A percentile compares a stretch with the other conserved stretches of the same genome.
These are phyloP conservation scores for Machimus rusticus DNA, from an alignment of 2,888 invertebrate species.

Conservation along the genomic window DNA sequence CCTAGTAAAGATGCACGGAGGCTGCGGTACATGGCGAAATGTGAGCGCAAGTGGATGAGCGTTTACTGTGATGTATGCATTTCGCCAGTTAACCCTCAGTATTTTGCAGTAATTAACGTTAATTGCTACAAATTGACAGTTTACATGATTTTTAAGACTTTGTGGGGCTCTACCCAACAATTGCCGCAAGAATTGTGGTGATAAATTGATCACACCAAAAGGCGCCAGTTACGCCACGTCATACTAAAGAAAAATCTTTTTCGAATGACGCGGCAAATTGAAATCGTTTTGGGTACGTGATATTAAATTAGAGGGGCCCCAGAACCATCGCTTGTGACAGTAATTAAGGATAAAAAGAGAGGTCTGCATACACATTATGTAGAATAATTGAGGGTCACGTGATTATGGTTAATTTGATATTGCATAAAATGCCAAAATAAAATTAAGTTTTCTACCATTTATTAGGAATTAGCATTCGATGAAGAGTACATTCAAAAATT, in stretches of 20 bases:
- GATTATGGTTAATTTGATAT: not conserved
- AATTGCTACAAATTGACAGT: constrained; percentile 1
- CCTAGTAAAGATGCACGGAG: not conserved
- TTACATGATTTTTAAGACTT: not conserved
- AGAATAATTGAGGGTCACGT: not conserved
- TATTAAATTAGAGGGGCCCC: not conserved
- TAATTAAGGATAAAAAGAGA: not conserved
- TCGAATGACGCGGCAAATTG: not conserved
- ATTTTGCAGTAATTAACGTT: constrained; percentile 1
- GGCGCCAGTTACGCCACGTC: not conserved
- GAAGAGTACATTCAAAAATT: no score
- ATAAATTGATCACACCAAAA: not conserved
- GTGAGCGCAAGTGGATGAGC: not conserved
- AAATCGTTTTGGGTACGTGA: not conserved
- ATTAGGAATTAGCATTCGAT: no score
- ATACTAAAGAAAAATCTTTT: not conserved
- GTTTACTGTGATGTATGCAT: not conserved
- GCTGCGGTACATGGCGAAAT: not conserved
- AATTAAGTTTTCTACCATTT: no score
- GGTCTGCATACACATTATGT: not conserved
- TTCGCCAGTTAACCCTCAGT: not conserved
- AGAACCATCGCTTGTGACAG: not conserved
- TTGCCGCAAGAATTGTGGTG: not conserved
- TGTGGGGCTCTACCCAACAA: not conserved
- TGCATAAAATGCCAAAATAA: not conserved